Evolutionary conservation across 2,797 vertebrate genomes (phyloP).

Genomic region (Stomatorhinus walkeri): DNA sequence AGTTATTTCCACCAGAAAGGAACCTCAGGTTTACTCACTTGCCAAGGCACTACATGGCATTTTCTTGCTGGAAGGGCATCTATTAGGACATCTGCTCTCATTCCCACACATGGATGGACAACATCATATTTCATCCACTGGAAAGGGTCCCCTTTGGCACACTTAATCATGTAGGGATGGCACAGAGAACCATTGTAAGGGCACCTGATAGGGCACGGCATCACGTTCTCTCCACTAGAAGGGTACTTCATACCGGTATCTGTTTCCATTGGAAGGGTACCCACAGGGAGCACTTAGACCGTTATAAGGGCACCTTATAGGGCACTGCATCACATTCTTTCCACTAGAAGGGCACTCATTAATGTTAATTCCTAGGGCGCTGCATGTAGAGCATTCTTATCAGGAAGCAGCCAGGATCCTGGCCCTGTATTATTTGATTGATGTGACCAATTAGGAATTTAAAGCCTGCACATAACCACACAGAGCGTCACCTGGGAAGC

Average conservation of each 20-base stretch:
- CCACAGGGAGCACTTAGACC: too few species aligned
- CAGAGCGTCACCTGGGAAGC: constrained; percentile 15
- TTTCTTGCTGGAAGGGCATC: neutral
- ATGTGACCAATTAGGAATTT: constrained; percentile 12
- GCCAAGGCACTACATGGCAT: neutral
- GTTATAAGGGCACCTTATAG: neutral
- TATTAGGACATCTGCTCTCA: neutral
- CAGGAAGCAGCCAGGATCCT: neutral
- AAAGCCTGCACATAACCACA: neutral
- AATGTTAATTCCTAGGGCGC: neutral
- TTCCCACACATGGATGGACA: neutral
- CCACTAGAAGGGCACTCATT: too few species aligned
- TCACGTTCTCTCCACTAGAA: neutral
- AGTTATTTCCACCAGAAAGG: neutral
- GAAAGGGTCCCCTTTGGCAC: neutral
- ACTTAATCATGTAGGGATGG: neutral
- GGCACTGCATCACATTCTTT: neutral
- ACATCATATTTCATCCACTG: neutral
- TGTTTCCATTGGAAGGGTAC: too few species aligned
- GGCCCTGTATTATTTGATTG: neutral
- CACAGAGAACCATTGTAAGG: neutral
- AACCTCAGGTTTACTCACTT: neutral
- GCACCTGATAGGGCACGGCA: neutral
- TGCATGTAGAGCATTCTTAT: neutral
- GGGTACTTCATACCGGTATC: too few species aligned